Evolutionary conservation across 1,140 invertebrate genomes (phyloP), one percentile per base, ranked within the genome.

Genomic region (Drosophila santomea): DNA sequence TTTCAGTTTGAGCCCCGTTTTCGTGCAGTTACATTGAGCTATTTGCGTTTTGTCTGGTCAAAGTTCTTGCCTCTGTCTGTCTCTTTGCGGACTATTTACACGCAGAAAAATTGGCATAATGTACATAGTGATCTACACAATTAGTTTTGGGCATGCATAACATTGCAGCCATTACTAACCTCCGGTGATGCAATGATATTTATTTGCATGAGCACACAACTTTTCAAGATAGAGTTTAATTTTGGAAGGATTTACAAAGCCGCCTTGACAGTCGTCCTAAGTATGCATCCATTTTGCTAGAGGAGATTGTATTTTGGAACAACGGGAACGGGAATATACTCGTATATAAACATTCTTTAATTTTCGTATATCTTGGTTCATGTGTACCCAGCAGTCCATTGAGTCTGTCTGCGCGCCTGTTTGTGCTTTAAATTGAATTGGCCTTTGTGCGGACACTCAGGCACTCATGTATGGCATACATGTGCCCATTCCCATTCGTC

Each of bases 371-470:
- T n/a, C 14, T 61, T 56, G 7, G 15, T 62, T 10, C 25, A 6
- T 59, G 54, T 62, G 60, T 62, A 52, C n/a, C 38, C 35, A 39
- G 23, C 36, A 41, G 57, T 47, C 60, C 10, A 23, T 56, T 47
- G 48, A 20, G 45, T 41, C 52, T 52, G 38, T 71, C 41, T 17
- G 51, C 56, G 11, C n/a, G 61, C 45, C 58, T 39, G 35, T 35
- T 43, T 74, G 67, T 75, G 84, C 68, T 76, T 89, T 52, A 84
- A 89, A 90, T 89, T 89, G 81, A 88, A 88, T 88, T 88, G 85
- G 84, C 80, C 80, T 89, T 88, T 84, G 80, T 88, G 60, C 69
- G 63, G 67, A 60, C 66, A 61, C 71, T 74, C 68, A 74, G 64
- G 81, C 61, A 63, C 73, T 86, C 85, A 75, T 89, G 83, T 77